Evolutionary conservation across 1,140 invertebrate species (phyloP).

Genomic region (Pogonus chalceus): DNA sequence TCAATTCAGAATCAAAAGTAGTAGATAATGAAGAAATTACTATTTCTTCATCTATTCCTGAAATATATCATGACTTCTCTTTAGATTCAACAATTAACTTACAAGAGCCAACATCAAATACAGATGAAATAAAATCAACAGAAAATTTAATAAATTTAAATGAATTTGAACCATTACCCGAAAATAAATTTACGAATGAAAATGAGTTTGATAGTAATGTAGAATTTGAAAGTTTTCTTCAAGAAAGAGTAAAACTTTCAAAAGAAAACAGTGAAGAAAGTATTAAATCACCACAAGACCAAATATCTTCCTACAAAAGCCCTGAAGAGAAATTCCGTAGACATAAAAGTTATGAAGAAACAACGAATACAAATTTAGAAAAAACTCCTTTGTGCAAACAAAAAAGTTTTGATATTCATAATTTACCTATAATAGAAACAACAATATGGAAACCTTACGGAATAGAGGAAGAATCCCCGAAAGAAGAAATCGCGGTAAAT

Average conservation of each 20-base stretch:
- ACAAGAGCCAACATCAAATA: too few relatives aligned
- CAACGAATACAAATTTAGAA: neutral
- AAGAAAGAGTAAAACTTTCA: constrained; percentile 27
- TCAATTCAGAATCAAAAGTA: too few relatives aligned
- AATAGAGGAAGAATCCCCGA: neutral
- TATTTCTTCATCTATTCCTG: too few relatives aligned
- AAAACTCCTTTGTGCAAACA: neutral
- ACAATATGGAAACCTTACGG: neutral
- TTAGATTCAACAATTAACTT: too few relatives aligned
- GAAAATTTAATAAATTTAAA: too few relatives aligned
- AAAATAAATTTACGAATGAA: neutral
- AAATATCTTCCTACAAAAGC: neutral
- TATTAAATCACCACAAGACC: neutral
- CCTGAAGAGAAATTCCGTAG: neutral
- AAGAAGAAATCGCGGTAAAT: constrained; percentile 7
- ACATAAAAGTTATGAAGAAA: constrained; percentile 4
- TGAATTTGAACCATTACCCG: neutral
- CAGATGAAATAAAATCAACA: too few relatives aligned
- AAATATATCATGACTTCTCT: too few relatives aligned
- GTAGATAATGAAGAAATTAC: too few relatives aligned
- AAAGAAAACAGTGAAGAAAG: constrained; percentile 18
- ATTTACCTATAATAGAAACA: neutral
- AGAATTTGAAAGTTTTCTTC: constrained; percentile 32
- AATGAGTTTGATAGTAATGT: constrained; percentile 22
- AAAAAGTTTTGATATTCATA: constrained; percentile 1